A percentile compares a stretch with the other conserved stretches of the same genome.
phyloP scores from a whole-genome alignment of 92 coral and sea anemone species.

The Zoanthus solanderi region DNA sequence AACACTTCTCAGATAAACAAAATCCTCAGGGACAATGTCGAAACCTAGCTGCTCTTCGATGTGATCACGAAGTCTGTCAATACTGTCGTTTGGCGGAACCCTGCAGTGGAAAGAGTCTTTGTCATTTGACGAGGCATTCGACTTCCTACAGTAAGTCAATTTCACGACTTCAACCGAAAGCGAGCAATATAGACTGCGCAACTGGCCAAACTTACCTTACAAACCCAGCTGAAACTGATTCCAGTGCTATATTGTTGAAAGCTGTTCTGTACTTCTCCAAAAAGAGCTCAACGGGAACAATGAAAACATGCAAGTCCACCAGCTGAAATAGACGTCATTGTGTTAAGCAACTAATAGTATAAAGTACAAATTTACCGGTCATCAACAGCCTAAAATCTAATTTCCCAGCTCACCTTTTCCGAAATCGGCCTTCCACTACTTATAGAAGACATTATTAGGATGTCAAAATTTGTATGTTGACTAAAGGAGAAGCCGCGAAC shows the following conservation, averaged over 20 bases:
- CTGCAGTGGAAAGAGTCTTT: constrained; percentile 49
- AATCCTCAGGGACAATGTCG: constrained; percentile 92
- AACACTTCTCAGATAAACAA: constrained; percentile 91
- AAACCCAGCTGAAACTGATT: constrained; percentile 98
- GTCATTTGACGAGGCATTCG: background rate
- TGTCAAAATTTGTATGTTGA: constrained; percentile 25
- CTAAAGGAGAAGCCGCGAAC: constrained; percentile 3
- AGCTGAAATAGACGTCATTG: constrained; percentile 66
- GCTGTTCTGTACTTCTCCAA: constrained; percentile 98
- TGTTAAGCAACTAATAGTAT: background rate
- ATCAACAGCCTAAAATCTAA: background rate
- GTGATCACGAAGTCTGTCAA: constrained; percentile 81
- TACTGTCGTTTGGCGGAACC: constrained; percentile 79
- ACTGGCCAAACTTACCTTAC: constrained; percentile 72
- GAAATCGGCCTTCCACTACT: constrained; percentile 53
- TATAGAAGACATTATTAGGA: constrained; percentile 50
- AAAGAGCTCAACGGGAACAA: constrained; percentile 96
- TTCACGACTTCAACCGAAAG: background rate
- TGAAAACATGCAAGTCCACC: constrained; percentile 98
- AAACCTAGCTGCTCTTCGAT: constrained; percentile 93
- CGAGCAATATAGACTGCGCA: no score
- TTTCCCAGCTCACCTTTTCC: constrained; percentile 51
- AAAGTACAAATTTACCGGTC: background rate
- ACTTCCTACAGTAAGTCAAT: background rate
- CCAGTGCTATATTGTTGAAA: constrained; percentile 94